phyloP scores from a whole-genome alignment of 2,113 vertebrate genomes.

The Eudorcas thomsonii region DNA sequence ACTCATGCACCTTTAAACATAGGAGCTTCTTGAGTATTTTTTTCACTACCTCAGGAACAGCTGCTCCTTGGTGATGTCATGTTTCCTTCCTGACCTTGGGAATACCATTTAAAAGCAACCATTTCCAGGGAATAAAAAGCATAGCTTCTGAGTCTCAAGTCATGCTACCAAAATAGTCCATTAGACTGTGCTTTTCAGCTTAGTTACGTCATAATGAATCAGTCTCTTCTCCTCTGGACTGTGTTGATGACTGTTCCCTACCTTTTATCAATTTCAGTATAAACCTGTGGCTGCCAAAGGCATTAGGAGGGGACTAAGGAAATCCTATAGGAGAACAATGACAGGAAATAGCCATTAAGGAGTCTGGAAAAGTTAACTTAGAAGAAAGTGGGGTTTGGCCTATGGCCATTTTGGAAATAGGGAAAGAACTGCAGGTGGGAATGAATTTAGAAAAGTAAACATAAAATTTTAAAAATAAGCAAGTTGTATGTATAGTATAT shows the following conservation, averaged over 20 bases:
- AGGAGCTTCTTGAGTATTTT: constrained; percentile 23
- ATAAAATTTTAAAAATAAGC: constrained; percentile 15
- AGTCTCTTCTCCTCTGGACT: neutral
- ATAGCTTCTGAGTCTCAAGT: constrained; percentile 38
- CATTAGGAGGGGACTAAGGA: constrained; percentile 78
- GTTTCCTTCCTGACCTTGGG: constrained; percentile 82
- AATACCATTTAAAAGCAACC: constrained; percentile 60
- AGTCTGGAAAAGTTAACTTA: constrained; percentile 76
- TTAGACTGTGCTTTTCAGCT: constrained; percentile 58
- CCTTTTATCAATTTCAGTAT: constrained; percentile 48
- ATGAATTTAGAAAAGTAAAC: constrained; percentile 57
- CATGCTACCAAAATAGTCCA: constrained; percentile 68
- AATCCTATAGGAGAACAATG: constrained; percentile 85
- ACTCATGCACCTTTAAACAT: neutral
- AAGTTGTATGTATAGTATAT: neutral
- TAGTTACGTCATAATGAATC: constrained; percentile 57
- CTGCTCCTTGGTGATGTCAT: constrained; percentile 75
- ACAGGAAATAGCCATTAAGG: constrained; percentile 81
- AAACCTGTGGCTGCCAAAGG: constrained; percentile 67
- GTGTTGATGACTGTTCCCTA: constrained; percentile 52
- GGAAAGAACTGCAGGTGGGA: constrained; percentile 38
- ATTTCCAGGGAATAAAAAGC: constrained; percentile 53
- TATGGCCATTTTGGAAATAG: constrained; percentile 65
- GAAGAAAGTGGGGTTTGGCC: constrained; percentile 73
- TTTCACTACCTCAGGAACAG: constrained; percentile 63